phyloP scores from a whole-genome alignment of 2,888 invertebrate genomes.

The Protophormia terraenovae region DNA sequence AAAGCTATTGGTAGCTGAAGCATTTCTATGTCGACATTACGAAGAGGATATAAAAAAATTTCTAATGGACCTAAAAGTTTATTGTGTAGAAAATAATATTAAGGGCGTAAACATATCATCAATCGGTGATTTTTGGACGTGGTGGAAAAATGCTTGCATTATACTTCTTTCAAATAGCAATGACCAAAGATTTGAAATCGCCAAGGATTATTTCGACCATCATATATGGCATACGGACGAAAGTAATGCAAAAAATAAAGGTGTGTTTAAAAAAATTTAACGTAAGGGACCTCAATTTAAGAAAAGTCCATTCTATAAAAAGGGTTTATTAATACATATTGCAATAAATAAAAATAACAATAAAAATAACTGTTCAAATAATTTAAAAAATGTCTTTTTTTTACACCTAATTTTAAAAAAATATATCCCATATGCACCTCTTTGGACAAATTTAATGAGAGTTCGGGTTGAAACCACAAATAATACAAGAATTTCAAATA shows the following conservation, averaged over 20 bases:
- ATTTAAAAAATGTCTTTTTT: too few species aligned
- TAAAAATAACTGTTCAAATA: too few species aligned
- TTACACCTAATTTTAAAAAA: not conserved
- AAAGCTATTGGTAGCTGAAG: not conserved
- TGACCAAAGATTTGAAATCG: too few species aligned
- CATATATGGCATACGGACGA: too few species aligned
- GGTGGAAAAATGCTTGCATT: not conserved
- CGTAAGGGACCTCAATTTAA: not conserved
- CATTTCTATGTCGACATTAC: not conserved
- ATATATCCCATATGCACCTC: not conserved
- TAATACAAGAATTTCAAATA: not conserved
- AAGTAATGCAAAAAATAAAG: too few species aligned
- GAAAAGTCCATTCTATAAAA: not conserved
- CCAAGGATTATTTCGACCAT: not conserved
- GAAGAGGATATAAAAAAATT: slow-evolving; percentile 24
- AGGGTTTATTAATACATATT: not conserved
- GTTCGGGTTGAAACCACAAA: not conserved
- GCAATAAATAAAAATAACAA: too few species aligned
- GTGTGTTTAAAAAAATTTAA: too few species aligned
- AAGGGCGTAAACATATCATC: not conserved
- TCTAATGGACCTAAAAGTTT: slow-evolving; percentile 9
- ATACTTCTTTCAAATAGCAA: not conserved
- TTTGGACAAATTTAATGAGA: not conserved
- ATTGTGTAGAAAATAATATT: not conserved
- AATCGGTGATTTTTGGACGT: not conserved